Base-by-base conservation (phyloP, 1,140 invertebrate species). In the Ylistrum balloti region DNA sequence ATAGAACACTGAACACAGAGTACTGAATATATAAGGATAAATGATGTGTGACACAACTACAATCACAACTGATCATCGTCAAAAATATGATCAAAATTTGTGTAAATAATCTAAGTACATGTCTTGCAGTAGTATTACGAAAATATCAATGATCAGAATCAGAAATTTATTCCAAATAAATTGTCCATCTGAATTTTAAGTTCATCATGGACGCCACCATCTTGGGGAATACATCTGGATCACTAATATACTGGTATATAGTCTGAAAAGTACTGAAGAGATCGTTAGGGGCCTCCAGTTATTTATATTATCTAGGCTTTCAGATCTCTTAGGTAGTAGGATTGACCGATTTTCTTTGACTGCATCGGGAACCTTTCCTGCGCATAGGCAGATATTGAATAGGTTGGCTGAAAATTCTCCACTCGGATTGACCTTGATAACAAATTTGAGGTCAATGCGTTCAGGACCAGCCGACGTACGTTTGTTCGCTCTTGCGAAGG, bases 271-370 rank as follows among this genome's bases (percentile, higher is more conserved):
- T 17, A 48, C 45, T 20, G 45, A 48, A 9, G 45, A 48, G 45
- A 22, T 38, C 11, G 45, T 20, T 2, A 48, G 45, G 11, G 45
- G 45, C 15, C 45, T 5, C 45, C 45, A 48, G 45, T 48, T 48
- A 20, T 48, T 13, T 17, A 48, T 20, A 48, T 20, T 22, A 20
- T 48, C 20, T 13, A 48, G 45, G 45, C 45, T 2, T 20, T 22
- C 45, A 33, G 48, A 87, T 0, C 91, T 88, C 87, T 95, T 95
- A 22, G 87, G 93, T 17, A 95, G 88, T 0, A 94, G 92, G 15
- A 93, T 92, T 10, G 88, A 89, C 0, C 86, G 85, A 56, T 92
- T 91, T 0, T 17, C 32, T 28, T 93, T 94, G 28, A 93, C 32
- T 20, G 22, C 1, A 0, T 86, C 85, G 0, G 90, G 90, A 2